These are phyloP conservation scores for Gonioctena quinquepunctata DNA, from an alignment of 1,140 invertebrate genomes.

Conservation along the genomic window DNA sequence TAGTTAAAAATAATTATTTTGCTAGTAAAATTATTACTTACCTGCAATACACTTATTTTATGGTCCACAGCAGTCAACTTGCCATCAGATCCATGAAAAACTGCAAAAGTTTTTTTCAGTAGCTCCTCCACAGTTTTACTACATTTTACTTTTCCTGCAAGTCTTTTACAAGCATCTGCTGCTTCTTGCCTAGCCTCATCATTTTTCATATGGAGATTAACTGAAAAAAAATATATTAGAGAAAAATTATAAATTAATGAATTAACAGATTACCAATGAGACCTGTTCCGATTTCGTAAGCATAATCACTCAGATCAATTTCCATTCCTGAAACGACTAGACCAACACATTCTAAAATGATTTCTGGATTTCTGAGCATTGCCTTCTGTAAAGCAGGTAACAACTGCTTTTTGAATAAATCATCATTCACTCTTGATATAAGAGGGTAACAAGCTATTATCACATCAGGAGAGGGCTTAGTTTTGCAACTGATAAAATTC, in stretches of 20 bases:
- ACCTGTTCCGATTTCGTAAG: constrained; percentile 79
- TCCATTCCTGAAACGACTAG: constrained; percentile 72
- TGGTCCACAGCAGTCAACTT: constrained; percentile 88
- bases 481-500: constrained; percentile 79
- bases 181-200: constrained; percentile 75
- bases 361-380: constrained; percentile 92
- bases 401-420: constrained; percentile 76
- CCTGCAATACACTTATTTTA: constrained; percentile 85
- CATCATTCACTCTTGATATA: constrained; percentile 66
- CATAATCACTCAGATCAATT: constrained; percentile 80
- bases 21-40: constrained; percentile 47
- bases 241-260: background rate
- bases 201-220: constrained; percentile 82
- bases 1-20: constrained; percentile 40
- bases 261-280: constrained; percentile 70
- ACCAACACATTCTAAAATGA: constrained; percentile 80
- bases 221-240: constrained; percentile 51
- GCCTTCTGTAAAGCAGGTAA: constrained; percentile 88
- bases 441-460: constrained; percentile 69
- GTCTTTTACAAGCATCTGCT: constrained; percentile 66
- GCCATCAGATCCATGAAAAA: constrained; percentile 88
- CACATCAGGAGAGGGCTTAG: constrained; percentile 70
- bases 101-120: constrained; percentile 75
- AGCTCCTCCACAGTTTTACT: constrained; percentile 69
- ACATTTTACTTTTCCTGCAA: constrained; percentile 77